Evolutionary conservation across 2,888 invertebrate species (phyloP), one percentile per base, ranked within the genome.

Genomic region (Diaphora mendica): DNA sequence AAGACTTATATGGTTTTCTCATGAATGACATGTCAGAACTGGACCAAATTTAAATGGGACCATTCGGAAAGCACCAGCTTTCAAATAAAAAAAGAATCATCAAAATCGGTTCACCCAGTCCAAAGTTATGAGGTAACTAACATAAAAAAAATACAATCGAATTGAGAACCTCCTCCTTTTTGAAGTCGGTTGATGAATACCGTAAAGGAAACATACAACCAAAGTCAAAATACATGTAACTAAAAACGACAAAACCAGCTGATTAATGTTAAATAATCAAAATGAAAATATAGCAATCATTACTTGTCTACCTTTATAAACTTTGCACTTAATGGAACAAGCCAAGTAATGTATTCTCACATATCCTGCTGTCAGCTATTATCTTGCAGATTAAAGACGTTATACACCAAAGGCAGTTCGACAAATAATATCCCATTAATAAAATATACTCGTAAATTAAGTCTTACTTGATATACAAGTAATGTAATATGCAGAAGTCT

Each of bases 261-360:
- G 73, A 75, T n/a, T 71, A 72, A 84, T 82, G 68, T n/a, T 65
- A 73, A 79, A 68, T 73, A 73, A 82, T 83, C 72, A 76, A 74
- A 74, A 71, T 72, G 62, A 76, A 64, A 64, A 75, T 70, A 2
- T 33, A 42, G 17, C 64, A 71, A 80, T 81, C 73, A 77, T 80
- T 83, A 77, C 81, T 73, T 81, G 72, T 70, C 70, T 64, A 88
- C 87, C 89, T 86, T 80, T 85, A 35, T 86, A 83, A 87, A 83
- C 87, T 65, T 64, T 42, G 51, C 23, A 55, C 23, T 48, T 67
- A 67, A 67, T 48, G 48, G 44, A 33, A 33, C 30, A 30, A 67
- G 48, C 23, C 20, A 30, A 39, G 5, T 33, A 23, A 67, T 33
- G 33, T 13, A 7, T 67, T 20, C 44, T 3, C 62, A 30, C 30